Evolutionary conservation across 2,888 invertebrate species (phyloP), one percentile per base, ranked within the genome.

Genomic region (Spatulosminthurus flaviceps): DNA sequence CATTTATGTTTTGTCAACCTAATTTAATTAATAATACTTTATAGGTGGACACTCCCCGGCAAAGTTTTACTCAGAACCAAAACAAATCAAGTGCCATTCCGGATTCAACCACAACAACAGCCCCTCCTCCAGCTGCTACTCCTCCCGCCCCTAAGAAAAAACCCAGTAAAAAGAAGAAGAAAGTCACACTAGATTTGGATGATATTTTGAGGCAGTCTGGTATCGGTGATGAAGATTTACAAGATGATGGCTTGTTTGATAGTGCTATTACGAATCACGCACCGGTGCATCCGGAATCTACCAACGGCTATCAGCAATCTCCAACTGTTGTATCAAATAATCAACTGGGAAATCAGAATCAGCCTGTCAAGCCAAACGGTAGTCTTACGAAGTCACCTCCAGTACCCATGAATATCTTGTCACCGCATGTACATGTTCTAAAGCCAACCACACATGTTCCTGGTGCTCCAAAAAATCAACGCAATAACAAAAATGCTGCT

Each of bases 141-240:
- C 81, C 81, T 29, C 82, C 83, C 71, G 82, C 83, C 42, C 83
- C 82, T 21, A 82, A 84, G 22, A 84, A 83, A 64, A 51, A 79
- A 7, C 80, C 81, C 43, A 80, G 71, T 22, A 83, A 81, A 21
- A 83, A 85, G 74, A 83, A 85, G 73, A 81, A 81, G 43, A 83
- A 84, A 43, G 84, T 83, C 34, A 82, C 81, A 1, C 64, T 85
- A 67, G 84, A 84, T 79, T 80, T 86, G 64, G 83, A 84, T 66
- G 82, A 86, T 67, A 74, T 86, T 24, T 61, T 85, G 28, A 84
- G 85, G 69, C 83, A 84, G 64, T 84, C 85, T n/a, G 85, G 85
- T 34, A 85, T 85, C 22, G 83, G 84, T 78, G 85, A 84, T 76
- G 84, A 84, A 76, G 85, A 85, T 78, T 81, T 85, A 60, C 72